Evolutionary conservation across 2,113 vertebrate species (phyloP).

Genomic region (Corythoichthys haematopterus): DNA sequence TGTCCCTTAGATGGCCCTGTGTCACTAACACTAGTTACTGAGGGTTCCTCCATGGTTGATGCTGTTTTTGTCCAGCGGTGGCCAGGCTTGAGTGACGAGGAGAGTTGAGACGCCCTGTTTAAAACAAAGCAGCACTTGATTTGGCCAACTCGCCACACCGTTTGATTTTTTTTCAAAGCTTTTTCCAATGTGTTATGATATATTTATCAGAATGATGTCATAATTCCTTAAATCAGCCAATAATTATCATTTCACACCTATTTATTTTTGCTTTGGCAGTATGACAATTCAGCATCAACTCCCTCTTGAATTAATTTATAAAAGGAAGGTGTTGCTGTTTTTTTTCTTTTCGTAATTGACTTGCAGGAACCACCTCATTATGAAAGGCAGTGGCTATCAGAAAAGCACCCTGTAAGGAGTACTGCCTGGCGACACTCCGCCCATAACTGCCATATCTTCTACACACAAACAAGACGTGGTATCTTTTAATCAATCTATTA

Average conservation of each 20-base stretch:
- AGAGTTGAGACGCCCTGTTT: too few species aligned
- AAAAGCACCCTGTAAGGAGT: slow-evolving; percentile 22
- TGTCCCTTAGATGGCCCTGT: too few species aligned
- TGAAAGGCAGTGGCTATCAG: slow-evolving; percentile 18
- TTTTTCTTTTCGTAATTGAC: slow-evolving; percentile 13
- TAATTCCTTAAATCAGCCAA: too few species aligned
- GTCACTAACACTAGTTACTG: too few species aligned
- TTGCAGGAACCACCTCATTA: slow-evolving; percentile 14
- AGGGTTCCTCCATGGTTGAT: too few species aligned
- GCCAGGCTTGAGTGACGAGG: too few species aligned
- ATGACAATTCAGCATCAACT: slow-evolving; percentile 26
- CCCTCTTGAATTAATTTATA: slow-evolving; percentile 38
- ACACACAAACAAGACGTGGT: slow-evolving; percentile 22
- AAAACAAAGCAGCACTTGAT: too few species aligned
- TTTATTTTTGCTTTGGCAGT: slow-evolving; percentile 35
- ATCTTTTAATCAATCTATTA: slow-evolving; percentile 69
- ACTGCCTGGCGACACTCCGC: slow-evolving; percentile 17
- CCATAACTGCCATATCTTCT: neutral
- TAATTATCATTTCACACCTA: slow-evolving; percentile 29
- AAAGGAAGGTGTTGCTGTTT: slow-evolving; percentile 12
- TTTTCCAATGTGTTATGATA: too few species aligned
- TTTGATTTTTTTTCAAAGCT: too few species aligned
- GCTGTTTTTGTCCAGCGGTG: too few species aligned
- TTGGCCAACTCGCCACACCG: too few species aligned
- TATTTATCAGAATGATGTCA: too few species aligned